phyloP scores from a whole-genome alignment of 2,113 vertebrate species.

The Oreamnos americanus region DNA sequence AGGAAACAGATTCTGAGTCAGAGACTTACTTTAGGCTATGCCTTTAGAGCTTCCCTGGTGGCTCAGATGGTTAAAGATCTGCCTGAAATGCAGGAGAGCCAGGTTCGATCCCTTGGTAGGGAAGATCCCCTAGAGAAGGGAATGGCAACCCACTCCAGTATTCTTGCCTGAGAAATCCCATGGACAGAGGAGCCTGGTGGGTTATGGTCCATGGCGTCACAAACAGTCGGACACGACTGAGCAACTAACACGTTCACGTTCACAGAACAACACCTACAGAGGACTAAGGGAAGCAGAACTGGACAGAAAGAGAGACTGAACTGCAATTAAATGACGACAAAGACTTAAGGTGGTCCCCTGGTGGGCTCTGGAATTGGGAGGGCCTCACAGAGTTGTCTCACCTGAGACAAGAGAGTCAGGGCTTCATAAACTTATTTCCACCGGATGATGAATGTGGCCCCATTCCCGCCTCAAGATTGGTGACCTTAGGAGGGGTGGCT shows the following conservation, averaged over 20 bases:
- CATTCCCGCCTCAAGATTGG: background rate
- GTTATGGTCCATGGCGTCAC: background rate
- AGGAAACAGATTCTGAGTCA: background rate
- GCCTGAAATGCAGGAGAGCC: background rate
- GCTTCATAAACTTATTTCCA: background rate
- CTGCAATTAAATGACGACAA: background rate
- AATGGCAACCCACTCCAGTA: background rate
- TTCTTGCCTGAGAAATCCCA: background rate
- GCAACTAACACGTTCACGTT: background rate
- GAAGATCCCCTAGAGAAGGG: background rate
- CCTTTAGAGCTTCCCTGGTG: background rate
- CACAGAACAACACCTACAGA: background rate
- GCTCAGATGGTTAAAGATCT: background rate
- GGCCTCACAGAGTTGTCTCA: background rate
- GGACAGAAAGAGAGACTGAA: background rate
- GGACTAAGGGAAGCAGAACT: background rate
- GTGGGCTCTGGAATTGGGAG: background rate
- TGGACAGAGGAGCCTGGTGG: background rate
- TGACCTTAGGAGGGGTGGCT: background rate
- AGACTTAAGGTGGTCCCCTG: background rate
- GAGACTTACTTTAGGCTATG: background rate
- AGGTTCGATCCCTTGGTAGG: background rate
- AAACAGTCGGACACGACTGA: background rate
- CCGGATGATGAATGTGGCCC: background rate
- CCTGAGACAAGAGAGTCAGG: background rate